Evolutionary conservation across 2,888 invertebrate species (phyloP), one percentile per base, ranked within the genome.

Genomic region (Dryomyza anilis): DNA sequence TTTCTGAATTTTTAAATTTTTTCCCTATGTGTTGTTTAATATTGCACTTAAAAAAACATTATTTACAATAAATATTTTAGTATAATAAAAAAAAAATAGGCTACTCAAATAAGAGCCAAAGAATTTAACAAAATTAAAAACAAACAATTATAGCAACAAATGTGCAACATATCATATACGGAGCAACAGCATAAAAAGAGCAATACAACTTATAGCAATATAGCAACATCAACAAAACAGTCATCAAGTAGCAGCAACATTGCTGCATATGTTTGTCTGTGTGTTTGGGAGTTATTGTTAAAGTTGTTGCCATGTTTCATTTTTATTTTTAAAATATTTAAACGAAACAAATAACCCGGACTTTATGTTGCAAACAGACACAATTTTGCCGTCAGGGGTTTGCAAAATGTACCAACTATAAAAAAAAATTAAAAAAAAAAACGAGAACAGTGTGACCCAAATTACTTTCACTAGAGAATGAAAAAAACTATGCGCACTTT

Each of bases 371-470:
- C 19, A 58, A 46, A 58, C 58, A 58, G 45, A 46, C 29, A 45
- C 25, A 46, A 27, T 45, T 45, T 23, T 10, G 27, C 16, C 45
- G 12, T 12, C 8, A 48, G 46, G 46, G 46, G 19, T 21, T 14
- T 23, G 25, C 48, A 50, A 14, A 50, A 55, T 14, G 14, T 55
- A 39, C 14, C 23, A 33, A n/a, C n/a, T n/a, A n/a, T n/a, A n/a
- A 33, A 57, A 27, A 19, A 19, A 30, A 16, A 55, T 23, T 8
- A 27, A 53, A 29, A 30, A 19, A 16, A 56, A 4, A 21, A 6
- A 12, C 12, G 16, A 56, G n/a, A 16, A 46, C 46, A 45, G 29
- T 16, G 58, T 58, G 58, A 58, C 58, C 58, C 46, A 45, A 58
- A 58, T 58, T 58, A 19, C 45, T 57, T 57, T 43, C 57, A 43